Evolutionary conservation across 2,113 vertebrate genomes (phyloP).

Genomic region (Xenopus borealis): DNA sequence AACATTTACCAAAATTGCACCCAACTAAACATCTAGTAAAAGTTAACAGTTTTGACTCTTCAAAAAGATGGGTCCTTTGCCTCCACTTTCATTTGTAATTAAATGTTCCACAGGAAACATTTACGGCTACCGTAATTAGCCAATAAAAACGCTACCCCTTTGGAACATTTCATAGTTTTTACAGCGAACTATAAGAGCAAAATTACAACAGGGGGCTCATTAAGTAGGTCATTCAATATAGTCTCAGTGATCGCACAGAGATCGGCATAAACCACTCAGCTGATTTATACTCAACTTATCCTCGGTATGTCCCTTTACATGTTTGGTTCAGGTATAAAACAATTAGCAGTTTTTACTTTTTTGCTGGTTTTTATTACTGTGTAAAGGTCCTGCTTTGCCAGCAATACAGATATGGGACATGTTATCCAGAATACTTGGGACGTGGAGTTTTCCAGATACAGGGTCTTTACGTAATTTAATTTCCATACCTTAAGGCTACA

Average conservation of each 20-base stretch:
- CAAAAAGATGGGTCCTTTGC: slow-evolving; percentile 51
- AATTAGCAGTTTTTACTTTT: too few relatives aligned
- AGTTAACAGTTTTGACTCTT: slow-evolving; percentile 56
- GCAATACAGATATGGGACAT: too few relatives aligned
- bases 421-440: too few relatives aligned
- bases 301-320: neutral
- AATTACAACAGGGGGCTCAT: slow-evolving; percentile 9
- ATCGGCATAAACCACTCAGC: neutral
- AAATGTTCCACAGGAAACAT: slow-evolving; percentile 65
- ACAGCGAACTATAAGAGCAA: neutral
- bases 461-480: too few relatives aligned
- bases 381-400: too few relatives aligned
- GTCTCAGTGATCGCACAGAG: neutral
- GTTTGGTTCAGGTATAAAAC: too few relatives aligned
- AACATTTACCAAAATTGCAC: slow-evolving; percentile 59
- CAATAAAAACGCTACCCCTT: slow-evolving; percentile 51
- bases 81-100: slow-evolving; percentile 65
- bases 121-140: slow-evolving; percentile 56
- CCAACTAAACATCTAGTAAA: slow-evolving; percentile 55
- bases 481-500: too few relatives aligned
- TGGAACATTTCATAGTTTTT: slow-evolving; percentile 11
- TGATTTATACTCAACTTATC: neutral
- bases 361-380: too few relatives aligned
- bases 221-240: slow-evolving; percentile 6
- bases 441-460: too few relatives aligned